phyloP scores from a whole-genome alignment of 2,113 vertebrate genomes.

The Meriones unguiculatus region DNA sequence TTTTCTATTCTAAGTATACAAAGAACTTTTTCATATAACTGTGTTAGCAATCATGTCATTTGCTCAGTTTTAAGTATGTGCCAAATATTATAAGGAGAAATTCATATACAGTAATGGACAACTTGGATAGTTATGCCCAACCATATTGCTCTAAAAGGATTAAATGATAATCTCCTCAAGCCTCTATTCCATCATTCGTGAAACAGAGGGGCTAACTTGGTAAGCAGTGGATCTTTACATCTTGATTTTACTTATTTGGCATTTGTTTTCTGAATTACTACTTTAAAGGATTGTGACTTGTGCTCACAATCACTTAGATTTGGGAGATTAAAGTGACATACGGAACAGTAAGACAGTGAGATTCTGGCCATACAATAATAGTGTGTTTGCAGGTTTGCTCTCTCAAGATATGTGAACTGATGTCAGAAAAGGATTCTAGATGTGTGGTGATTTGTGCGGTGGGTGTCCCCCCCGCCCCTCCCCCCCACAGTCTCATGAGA shows the following conservation, averaged over 20 bases:
- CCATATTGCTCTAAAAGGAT: not conserved
- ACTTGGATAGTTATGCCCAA: not conserved
- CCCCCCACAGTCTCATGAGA: not conserved
- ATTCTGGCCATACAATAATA: no score
- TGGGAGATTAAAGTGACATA: not conserved
- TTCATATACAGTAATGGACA: not conserved
- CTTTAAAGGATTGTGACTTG: conserved; percentile 3
- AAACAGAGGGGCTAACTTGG: not conserved
- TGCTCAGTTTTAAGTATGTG: not conserved
- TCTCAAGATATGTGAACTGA: not conserved
- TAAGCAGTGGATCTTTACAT: not conserved
- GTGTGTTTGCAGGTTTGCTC: not conserved
- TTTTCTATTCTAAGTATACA: not conserved
- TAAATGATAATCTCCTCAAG: not conserved
- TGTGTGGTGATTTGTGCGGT: not conserved
- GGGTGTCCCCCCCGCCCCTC: no score
- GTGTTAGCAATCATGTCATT: not conserved
- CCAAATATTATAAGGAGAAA: not conserved
- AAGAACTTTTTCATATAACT: not conserved
- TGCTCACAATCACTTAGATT: not conserved
- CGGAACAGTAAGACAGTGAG: not conserved
- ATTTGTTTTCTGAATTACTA: not conserved
- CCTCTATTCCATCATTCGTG: not conserved
- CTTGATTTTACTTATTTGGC: not conserved
- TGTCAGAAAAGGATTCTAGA: not conserved